Conservation (phyloP, 2,888 invertebrate species). For the Aphidius colemani region DNA sequence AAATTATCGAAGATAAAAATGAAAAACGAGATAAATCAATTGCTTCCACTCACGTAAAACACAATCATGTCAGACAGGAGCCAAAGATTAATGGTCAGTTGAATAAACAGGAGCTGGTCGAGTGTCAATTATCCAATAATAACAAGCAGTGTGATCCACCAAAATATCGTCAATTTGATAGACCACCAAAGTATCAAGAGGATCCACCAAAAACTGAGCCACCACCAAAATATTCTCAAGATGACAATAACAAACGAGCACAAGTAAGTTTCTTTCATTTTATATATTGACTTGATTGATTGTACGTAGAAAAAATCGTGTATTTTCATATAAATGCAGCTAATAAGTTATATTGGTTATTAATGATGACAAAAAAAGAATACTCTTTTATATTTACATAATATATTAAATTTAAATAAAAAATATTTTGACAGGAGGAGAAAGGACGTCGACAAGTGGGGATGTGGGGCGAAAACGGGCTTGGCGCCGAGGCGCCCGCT, state of each 20-base stretch:
- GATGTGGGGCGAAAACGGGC: constrained; percentile 43
- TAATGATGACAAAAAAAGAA: not conserved
- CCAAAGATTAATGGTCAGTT: constrained; percentile 42
- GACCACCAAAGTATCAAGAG: constrained; percentile 54
- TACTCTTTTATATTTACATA: constrained; percentile 1
- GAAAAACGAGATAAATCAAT: constrained; percentile 39
- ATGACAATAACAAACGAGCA: constrained; percentile 46
- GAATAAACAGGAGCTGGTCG: constrained; percentile 42
- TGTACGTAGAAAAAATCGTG: not conserved
- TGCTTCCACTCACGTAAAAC: constrained; percentile 36
- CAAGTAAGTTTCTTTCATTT: constrained; percentile 40
- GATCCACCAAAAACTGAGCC: constrained; percentile 46
- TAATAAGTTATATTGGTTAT: not conserved
- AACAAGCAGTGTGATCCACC: constrained; percentile 46
- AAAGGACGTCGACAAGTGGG: constrained; percentile 49
- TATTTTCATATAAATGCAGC: not conserved
- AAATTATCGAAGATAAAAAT: constrained; percentile 30
- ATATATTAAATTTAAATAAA: constrained; percentile 9
- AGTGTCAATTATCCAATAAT: constrained; percentile 35
- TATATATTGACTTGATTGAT: not conserved
- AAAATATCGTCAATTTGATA: constrained; percentile 52
- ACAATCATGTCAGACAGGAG: constrained; percentile 43
- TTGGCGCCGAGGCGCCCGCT: constrained; percentile 53
- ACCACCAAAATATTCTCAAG: constrained; percentile 51
- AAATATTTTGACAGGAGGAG: constrained; percentile 40